Base-by-base conservation (phyloP, 2,888 invertebrate genomes). In the Meteorus cinctellus region DNA sequence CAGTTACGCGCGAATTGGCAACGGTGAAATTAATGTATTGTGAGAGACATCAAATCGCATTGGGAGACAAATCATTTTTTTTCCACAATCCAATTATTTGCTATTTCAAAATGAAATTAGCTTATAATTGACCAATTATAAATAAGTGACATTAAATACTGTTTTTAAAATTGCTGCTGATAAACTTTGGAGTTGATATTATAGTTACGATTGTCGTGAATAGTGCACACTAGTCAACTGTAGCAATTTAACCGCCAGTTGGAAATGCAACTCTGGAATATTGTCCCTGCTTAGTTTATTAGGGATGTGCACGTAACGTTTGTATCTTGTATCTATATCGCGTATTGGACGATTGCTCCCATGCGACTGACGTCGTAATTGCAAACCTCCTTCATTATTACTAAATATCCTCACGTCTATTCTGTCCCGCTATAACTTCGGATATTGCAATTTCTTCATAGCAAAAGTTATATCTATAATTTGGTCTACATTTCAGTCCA, bases 321-420 rank as follows among this genome's bases (percentile, higher is more conserved):
- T 72, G 59, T 71, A 73, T 73, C 72, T 19, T 65, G 68, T 72
- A 72, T 75, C 59, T 36, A 55, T 74, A 78, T 79, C 77, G 76
- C 76, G 70, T 78, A 80, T 79, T 75, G 80, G 78, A 72, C 73
- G 72, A 80, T 78, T 77, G 72, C 76, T 81, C 79, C 78, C 79
- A 67, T 29, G 79, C 48, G 78, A 74, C 70, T 71, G 59, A 45
- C 51, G 67, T 59, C 75, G 78, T 81, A 82, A 82, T 82, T 81
- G 81, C 79, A 74, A 78, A 76, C 75, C 78, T 77, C 79, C 76
- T 78, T 77, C 80, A 81, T 80, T 81, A 80, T 76, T 65, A 73
- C 80, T 82, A 78, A 81, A 79, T 78, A 81, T 77, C 74, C 75
- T 31, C 62, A 16, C 62, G 62, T 74, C 48, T 70, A 76, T 76